Evolutionary conservation across 2,888 invertebrate species (phyloP), one percentile per base, ranked within the genome.

Genomic region (Ormyrus thymus): DNA sequence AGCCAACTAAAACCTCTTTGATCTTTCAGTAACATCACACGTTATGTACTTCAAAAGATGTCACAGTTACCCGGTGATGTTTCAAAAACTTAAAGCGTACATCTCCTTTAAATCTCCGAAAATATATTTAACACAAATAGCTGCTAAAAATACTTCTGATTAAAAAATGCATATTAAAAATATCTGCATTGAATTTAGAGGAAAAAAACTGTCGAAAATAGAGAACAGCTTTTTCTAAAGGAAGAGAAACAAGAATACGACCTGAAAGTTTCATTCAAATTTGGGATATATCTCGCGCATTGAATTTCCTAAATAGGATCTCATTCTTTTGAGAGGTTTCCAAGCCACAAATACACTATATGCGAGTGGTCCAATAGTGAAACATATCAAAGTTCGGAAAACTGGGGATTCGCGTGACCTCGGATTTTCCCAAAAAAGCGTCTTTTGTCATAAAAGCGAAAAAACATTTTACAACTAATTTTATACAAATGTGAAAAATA

Each of bases 281-380:
- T 53, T 15, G 45, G 48, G 62, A 51, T 51, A 46, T 55, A 43
- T 8, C 6, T 71, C 43, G 9, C 7, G 9, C 65, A 64, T 56
- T 58, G 58, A 71, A 65, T 71, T 71, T 71, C n/a, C 58, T 15
- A 76, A 70, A 62, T 75, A 68, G 68, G 55, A 69, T 69, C 55
- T 55, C 69, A 53, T 69, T 69, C 69, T 76, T 62, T 76, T 69
- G 62, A 76, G 65, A 76, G 65, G 56, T 71, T 76, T 76, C 70
- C 56, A 59, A 66, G 51, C 50, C 65, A 56, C 69, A 11, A 45
- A n/a, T 15, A 11, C 46, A 46, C 29, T 46, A 29, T 55, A 53
- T 55, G 15, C 45, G 53, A 69, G 70, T 10, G 46, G 15, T 43
- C 55, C 15, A 6, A 11, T 29, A 43, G 50, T 55, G 62, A 65